Base-by-base conservation (phyloP, 2,888 invertebrate species). In the Limnephilus marmoratus region DNA sequence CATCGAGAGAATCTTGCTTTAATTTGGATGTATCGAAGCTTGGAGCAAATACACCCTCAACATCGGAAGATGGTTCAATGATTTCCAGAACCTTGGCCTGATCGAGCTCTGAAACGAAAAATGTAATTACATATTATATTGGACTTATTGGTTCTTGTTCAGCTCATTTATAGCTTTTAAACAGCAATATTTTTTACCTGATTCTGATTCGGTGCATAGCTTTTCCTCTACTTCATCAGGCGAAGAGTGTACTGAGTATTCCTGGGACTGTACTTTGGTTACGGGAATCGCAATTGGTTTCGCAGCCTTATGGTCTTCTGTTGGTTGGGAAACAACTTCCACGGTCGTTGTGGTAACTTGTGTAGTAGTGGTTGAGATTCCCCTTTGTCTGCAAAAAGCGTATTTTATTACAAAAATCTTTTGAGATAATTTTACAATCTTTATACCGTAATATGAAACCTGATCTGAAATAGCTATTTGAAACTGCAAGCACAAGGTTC, bases 221-320 rank as follows among this genome's bases (percentile, higher is more conserved):
- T 96, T 96, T 94, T 96, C 96, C 94, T 96, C 96, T 41, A 96
- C 95, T 95, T 96, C 96, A 92, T 96, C 96, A 1, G 96, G 96
- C 24, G 96, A 96, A 94, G 96, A 96, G 94, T 96, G 96, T 4
- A 96, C 96, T 2, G 96, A 96, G 92, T 96, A 96, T 29, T 93
- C 93, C 87, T 90, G 92, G 24, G 93, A 83, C 68, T 90, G 49
- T 13, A 29, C 45, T 41, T 86, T 18, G 7, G 81, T 53, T 3
- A 92, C 18, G n/a, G 89, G 91, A 34, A 85, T 85, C 11, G 81
- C 37, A 29, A 80, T 34, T 18, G 91, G 92, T 41, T 91, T 91
- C 11, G 81, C 90, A 34, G 87, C 7, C 18, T 53, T 81, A 3
- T 86, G 49, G 2, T 80, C 87, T 29, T 83, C 37, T 31, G 18